Evolutionary conservation across 2,797 vertebrate genomes (phyloP).

Genomic region (Sebastes diploproa): DNA sequence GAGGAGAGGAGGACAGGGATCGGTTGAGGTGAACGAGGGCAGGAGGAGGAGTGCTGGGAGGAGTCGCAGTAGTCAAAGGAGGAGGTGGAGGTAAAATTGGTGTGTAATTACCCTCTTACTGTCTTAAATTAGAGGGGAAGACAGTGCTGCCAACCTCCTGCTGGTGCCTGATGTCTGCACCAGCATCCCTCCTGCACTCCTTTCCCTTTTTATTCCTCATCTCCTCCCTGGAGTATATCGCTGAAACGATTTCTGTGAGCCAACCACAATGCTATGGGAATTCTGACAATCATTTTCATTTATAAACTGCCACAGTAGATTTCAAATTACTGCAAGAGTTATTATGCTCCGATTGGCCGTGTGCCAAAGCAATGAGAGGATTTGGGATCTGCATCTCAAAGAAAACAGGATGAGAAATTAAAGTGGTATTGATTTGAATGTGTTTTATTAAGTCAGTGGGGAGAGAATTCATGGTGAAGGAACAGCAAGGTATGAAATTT

Average conservation of each 20-base stretch:
- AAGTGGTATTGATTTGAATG: background rate
- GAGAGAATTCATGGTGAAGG: background rate
- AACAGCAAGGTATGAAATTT: background rate
- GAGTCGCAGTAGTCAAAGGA: slow-evolving; percentile 20
- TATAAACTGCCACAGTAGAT: background rate
- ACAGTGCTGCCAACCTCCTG: slow-evolving; percentile 16
- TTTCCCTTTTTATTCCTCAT: slow-evolving; percentile 2
- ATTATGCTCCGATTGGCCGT: background rate
- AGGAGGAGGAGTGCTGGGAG: slow-evolving; percentile 37
- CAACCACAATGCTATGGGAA: background rate
- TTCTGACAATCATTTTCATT: background rate
- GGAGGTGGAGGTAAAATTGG: slow-evolving; percentile 49
- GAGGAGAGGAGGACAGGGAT: background rate
- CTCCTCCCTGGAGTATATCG: background rate
- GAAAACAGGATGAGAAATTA: background rate
- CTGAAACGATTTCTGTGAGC: background rate
- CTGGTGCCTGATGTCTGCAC: slow-evolving; percentile 31
- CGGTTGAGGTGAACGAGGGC: background rate
- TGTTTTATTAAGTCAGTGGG: background rate
- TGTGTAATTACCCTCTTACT: slow-evolving; percentile 55
- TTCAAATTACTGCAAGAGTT: background rate
- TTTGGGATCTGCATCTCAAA: background rate
- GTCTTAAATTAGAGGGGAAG: slow-evolving; percentile 59
- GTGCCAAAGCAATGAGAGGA: background rate
- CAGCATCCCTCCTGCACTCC: background rate